Evolutionary conservation across 2,888 invertebrate species (phyloP).

Genomic region (Dioctria rufipes): DNA sequence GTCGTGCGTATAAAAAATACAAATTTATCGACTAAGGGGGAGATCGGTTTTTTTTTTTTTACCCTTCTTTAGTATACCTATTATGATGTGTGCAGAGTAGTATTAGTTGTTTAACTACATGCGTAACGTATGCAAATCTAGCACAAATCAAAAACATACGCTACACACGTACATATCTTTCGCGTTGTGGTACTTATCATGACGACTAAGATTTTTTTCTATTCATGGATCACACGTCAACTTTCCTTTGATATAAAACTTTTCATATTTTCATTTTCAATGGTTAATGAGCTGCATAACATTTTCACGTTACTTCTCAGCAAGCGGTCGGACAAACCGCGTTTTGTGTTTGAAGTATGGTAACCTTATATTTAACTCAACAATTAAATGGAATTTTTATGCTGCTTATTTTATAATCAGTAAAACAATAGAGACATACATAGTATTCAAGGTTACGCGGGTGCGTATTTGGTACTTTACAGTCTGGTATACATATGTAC

Average conservation of each 20-base stretch:
- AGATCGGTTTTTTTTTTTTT: not conserved
- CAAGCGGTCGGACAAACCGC: not conserved
- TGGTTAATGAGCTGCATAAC: slow-evolving; percentile 7
- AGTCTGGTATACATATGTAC: too few relatives aligned
- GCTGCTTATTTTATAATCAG: not conserved
- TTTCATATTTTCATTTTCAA: not conserved
- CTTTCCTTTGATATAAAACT: slow-evolving; percentile 3
- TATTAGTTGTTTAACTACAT: not conserved
- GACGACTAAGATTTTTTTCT: not conserved
- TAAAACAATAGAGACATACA: not conserved
- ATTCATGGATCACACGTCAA: not conserved
- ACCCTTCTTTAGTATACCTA: too few relatives aligned
- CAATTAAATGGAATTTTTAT: not conserved
- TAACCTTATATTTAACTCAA: not conserved
- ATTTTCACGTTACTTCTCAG: not conserved
- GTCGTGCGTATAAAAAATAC: not conserved
- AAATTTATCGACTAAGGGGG: not conserved
- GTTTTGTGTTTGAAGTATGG: too few relatives aligned
- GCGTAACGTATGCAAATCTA: slow-evolving; percentile 9
- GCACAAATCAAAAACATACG: not conserved
- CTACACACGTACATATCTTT: too few relatives aligned
- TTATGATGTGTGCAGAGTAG: not conserved
- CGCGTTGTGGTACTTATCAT: not conserved
- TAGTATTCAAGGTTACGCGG: slow-evolving; percentile 1
- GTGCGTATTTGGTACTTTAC: not conserved